phyloP scores from a whole-genome alignment of 2,797 vertebrate genomes.

The Halcyon badia region DNA sequence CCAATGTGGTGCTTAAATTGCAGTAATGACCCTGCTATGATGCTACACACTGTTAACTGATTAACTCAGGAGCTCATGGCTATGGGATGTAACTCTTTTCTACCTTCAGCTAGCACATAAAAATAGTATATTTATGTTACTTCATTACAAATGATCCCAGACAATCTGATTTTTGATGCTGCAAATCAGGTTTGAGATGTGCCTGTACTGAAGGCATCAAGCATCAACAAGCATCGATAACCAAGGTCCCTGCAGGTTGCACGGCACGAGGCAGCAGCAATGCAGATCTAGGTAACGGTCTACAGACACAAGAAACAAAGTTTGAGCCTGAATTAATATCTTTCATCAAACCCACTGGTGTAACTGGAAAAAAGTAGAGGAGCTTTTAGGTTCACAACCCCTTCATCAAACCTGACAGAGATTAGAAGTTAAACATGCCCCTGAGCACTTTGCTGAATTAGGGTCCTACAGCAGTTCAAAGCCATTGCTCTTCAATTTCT shows the following conservation, averaged over 20 bases:
- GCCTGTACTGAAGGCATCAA: background rate
- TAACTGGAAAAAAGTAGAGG: background rate
- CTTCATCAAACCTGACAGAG: slow-evolving; percentile 19
- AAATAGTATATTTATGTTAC: background rate
- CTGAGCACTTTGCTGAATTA: background rate
- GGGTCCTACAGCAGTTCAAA: background rate
- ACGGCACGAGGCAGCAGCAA: background rate
- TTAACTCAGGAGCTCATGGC: background rate
- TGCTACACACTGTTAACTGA: background rate
- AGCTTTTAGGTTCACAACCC: background rate
- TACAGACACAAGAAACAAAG: background rate
- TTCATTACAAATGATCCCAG: background rate
- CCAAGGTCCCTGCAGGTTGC: background rate
- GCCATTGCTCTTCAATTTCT: slow-evolving; percentile 26
- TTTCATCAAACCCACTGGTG: background rate
- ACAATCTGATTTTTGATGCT: background rate
- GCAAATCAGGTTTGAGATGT: background rate
- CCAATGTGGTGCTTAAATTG: background rate
- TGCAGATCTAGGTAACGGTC: fast-evolving
- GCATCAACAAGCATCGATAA: background rate
- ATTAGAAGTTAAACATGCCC: background rate
- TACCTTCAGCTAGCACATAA: background rate
- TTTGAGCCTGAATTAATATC: background rate
- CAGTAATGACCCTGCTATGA: background rate
- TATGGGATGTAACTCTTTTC: background rate